Evolutionary conservation across 1,140 invertebrate species (phyloP).

Genomic region (Heterodera schachtii): DNA sequence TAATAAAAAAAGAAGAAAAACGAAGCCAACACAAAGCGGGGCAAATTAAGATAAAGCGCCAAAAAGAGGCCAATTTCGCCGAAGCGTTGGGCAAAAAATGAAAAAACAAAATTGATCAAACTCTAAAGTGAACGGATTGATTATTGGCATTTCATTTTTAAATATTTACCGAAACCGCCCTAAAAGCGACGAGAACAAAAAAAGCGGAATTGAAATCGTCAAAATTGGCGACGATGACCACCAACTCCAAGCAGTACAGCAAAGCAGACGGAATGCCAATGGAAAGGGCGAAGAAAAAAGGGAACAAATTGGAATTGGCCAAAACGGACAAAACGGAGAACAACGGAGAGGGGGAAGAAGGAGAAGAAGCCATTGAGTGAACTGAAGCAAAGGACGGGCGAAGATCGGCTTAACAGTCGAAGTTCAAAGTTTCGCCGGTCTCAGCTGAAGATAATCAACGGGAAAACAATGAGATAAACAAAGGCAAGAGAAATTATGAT

Average conservation of each 20-base stretch:
- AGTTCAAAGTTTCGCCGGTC: too few species aligned
- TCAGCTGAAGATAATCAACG: too few species aligned
- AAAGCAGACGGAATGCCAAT: background rate
- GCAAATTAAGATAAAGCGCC: background rate
- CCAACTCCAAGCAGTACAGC: background rate
- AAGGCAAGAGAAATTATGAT: too few species aligned
- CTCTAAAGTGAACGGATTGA: too few species aligned
- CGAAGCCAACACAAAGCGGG: background rate
- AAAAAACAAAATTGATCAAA: background rate
- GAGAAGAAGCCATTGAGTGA: too few species aligned
- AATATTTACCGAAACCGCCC: too few species aligned
- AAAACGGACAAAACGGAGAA: background rate
- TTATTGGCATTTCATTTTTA: too few species aligned
- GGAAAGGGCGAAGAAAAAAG: background rate
- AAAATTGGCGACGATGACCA: background rate
- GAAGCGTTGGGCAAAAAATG: background rate
- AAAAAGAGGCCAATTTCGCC: background rate
- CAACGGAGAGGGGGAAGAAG: background rate
- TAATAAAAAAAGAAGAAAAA: background rate
- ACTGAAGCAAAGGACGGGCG: too few species aligned
- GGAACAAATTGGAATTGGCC: background rate
- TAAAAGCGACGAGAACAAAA: background rate
- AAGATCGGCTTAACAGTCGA: too few species aligned
- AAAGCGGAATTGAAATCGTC: background rate
- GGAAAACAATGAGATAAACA: too few species aligned